Conservation (phyloP, 2,113 vertebrate genomes). For the Philantomba maxwellii region DNA sequence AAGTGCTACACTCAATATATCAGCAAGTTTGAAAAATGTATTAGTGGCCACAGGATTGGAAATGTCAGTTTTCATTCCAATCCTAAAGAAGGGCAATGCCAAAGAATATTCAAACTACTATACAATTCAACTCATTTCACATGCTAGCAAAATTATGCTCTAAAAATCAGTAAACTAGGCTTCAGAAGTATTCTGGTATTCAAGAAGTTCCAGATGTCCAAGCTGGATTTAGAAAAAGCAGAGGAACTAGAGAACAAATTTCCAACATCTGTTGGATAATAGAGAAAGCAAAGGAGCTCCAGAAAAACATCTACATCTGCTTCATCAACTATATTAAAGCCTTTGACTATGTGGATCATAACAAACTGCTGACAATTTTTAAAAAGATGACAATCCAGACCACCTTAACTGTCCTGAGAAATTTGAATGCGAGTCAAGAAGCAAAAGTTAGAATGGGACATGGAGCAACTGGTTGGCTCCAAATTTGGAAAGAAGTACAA, state of each 20-base stretch:
- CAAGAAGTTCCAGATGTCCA: neutral
- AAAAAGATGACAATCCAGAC: neutral
- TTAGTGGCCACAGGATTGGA: neutral
- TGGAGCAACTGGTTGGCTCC: neutral
- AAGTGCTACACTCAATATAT: neutral
- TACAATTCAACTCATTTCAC: neutral
- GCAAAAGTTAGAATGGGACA: neutral
- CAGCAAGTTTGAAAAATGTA: neutral
- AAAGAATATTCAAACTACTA: neutral
- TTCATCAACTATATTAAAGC: neutral
- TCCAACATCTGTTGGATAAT: neutral
- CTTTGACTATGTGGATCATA: neutral
- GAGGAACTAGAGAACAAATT: neutral
- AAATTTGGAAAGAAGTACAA: neutral
- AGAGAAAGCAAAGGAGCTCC: neutral
- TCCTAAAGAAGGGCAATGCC: neutral
- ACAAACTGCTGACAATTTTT: neutral
- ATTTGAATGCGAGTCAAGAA: neutral
- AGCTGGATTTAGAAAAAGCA: neutral
- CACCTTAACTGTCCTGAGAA: neutral
- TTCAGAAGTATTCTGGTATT: neutral
- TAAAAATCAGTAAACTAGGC: neutral
- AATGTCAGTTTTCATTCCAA: neutral
- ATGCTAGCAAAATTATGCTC: neutral
- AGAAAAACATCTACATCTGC: neutral